A percentile compares a stretch with the other conserved stretches of the same genome.
phyloP scores from a whole-genome alignment of 2,797 vertebrate genomes.

The Bradypodion pumilum region DNA sequence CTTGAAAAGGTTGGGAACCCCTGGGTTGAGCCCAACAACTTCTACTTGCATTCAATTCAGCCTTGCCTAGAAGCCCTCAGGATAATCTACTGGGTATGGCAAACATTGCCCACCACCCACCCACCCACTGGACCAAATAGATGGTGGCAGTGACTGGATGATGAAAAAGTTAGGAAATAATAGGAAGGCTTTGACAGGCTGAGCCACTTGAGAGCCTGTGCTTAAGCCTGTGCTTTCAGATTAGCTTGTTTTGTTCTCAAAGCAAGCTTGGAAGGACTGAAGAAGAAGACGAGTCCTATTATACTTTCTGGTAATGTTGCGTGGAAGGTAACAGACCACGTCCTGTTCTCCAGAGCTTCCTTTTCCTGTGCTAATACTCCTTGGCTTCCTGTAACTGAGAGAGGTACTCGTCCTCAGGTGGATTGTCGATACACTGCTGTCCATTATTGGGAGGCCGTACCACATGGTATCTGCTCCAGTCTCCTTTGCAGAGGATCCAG shows the following conservation, averaged over 20 bases:
- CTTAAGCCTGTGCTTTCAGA: background rate
- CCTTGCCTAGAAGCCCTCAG: background rate
- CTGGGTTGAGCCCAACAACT: background rate
- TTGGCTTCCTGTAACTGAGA: constrained; percentile 91
- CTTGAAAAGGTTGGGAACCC: too few species aligned
- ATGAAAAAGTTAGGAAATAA: background rate
- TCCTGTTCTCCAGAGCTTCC: background rate
- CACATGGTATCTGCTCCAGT: constrained; percentile 93
- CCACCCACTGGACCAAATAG: background rate
- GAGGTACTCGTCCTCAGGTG: constrained; percentile 86
- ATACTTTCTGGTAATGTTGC: background rate
- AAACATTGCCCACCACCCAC: background rate
- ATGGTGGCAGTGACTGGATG: fast-evolving
- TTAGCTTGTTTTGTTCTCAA: background rate
- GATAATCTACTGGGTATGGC: background rate
- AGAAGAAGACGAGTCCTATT: background rate
- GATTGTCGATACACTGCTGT: constrained; percentile 83
- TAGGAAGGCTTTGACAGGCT: background rate
- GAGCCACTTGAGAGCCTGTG: fast-evolving
- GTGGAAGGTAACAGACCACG: background rate
- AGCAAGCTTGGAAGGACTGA: too few species aligned
- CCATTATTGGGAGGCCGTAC: constrained; percentile 92
- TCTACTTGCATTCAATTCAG: background rate
- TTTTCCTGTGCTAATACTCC: constrained; percentile 79
- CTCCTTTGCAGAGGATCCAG: constrained; percentile 95